Evolutionary conservation across 2,797 vertebrate species (phyloP).

Genomic region (Microctenopoma lineatum): DNA sequence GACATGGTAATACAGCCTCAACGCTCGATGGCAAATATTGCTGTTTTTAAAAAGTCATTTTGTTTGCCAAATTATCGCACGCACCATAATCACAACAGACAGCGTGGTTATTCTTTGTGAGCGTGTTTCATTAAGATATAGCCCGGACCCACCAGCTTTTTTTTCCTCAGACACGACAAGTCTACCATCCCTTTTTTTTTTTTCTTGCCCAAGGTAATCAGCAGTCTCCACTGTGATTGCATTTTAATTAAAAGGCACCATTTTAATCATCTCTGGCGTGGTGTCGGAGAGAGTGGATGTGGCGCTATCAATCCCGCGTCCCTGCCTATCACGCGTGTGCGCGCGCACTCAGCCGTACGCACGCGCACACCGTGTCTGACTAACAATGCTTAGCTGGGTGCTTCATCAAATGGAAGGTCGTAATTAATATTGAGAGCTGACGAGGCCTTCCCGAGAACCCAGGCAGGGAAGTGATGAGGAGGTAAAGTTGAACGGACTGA

Average conservation of each 20-base stretch:
- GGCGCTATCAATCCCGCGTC: conserved; percentile 68
- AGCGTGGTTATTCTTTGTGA: conserved; percentile 31
- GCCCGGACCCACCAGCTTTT: not conserved
- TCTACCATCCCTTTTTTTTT: conserved; percentile 25
- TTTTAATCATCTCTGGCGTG: conserved; percentile 78
- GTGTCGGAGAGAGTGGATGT: conserved; percentile 59
- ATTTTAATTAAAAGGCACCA: conserved; percentile 79
- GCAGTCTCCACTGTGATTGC: conserved; percentile 73
- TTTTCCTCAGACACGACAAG: conserved; percentile 16
- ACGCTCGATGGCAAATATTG: conserved; percentile 20
- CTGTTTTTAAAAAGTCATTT: conserved; percentile 43
- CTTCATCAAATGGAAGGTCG: conserved; percentile 76
- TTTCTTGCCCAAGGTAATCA: conserved; percentile 63
- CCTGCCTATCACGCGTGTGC: conserved; percentile 52
- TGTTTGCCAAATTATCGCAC: conserved; percentile 41
- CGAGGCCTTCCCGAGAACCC: conserved; percentile 73
- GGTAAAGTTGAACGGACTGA: conserved; percentile 74
- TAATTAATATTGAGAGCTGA: conserved; percentile 85
- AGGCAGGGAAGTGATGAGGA: conserved; percentile 73
- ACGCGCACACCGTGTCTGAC: conserved; percentile 49
- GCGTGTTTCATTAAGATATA: conserved; percentile 54
- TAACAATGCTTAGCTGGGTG: conserved; percentile 68
- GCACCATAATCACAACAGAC: conserved; percentile 25
- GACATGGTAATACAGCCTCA: conserved; percentile 54
- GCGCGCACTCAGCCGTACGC: conserved; percentile 13